Evolutionary conservation across 64 coral and sea anemone genomes (phyloP).

Genomic region (Stylophora pistillata): DNA sequence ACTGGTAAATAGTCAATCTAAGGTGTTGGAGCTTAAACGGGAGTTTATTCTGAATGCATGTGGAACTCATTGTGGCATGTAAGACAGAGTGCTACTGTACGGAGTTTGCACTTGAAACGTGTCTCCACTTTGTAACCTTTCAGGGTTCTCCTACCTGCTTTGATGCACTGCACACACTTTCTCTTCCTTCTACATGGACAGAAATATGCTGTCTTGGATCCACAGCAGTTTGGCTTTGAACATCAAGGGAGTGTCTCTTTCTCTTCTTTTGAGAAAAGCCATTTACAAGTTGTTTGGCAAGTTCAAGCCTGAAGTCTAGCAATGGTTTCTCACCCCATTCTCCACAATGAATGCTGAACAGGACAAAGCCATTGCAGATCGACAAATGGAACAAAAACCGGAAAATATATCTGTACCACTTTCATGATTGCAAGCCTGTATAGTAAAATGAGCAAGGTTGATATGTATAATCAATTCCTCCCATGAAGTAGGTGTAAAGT

Average conservation of each 20-base stretch:
- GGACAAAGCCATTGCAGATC: background rate
- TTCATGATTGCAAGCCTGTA: background rate
- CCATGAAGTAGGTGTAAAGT: too few species aligned
- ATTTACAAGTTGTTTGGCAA: background rate
- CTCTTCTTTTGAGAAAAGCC: too few species aligned
- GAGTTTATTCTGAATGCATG: background rate
- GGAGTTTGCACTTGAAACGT: background rate
- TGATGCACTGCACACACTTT: constrained; percentile 7
- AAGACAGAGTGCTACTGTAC: background rate
- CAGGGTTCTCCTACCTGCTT: constrained; percentile 3
- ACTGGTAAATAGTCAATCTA: too few species aligned
- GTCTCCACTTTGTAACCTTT: constrained; percentile 48
- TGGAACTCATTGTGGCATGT: background rate
- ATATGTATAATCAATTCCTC: constrained; percentile 3
- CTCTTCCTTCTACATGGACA: constrained; percentile 21
- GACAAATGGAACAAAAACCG: constrained; percentile 25
- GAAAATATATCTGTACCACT: too few species aligned
- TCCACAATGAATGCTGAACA: background rate
- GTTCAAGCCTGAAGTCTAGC: background rate
- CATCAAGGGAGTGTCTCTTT: too few species aligned
- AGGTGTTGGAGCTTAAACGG: too few species aligned
- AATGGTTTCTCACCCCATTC: background rate
- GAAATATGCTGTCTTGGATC: too few species aligned
- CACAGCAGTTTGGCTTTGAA: too few species aligned
- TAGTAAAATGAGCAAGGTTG: constrained; percentile 15